Evolutionary conservation across 2,113 vertebrate species (phyloP), one percentile per base, ranked within the genome.

Genomic region (Gadus chalcogrammus): DNA sequence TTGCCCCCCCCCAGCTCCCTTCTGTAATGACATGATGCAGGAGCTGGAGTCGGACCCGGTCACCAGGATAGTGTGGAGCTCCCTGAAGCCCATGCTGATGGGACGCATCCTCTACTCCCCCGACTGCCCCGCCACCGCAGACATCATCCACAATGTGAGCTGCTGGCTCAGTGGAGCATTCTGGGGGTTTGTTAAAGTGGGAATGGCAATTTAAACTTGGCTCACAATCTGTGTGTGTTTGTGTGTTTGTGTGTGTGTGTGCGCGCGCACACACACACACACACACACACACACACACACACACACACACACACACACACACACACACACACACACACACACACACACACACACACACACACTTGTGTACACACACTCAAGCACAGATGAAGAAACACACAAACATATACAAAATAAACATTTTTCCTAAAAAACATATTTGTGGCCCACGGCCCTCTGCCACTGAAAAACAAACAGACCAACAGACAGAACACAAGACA

Each of bases 81-180:
- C 94, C 15, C 88, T 94, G 73, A 98, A 99, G 81, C 97, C 96
- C 17, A 89, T 98, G 85, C 83, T 98, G 80, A 96, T 97, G 95
- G 97, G 96, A 52, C 94, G 93, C 90, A 93, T 98, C 79, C 93
- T 98, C 42, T 97, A 93, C 20, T 84, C 95, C 73, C 96, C 96
- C 0, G 93, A 96, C 88, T 94, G 94, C 0, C 95, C 93, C 0
- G 90, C 94, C 5, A 88, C 90, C 35, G 87, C 80, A 64, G 80
- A 89, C 73, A 94, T 97, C 78, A 63, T 98, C 67, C 92, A 88
- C 82, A 94, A 95, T 15, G 97, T 98, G 92, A 95, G 95, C 55
- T 15, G 24, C 67, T 64, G 77, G 38, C 11, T 42, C 38, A 8
- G 38, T 0, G 6, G 5, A 48, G 42, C 42, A 1, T 9, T 48